Evolutionary conservation across 2,797 vertebrate genomes (phyloP).

Genomic region (Tiaroga cobitis): DNA sequence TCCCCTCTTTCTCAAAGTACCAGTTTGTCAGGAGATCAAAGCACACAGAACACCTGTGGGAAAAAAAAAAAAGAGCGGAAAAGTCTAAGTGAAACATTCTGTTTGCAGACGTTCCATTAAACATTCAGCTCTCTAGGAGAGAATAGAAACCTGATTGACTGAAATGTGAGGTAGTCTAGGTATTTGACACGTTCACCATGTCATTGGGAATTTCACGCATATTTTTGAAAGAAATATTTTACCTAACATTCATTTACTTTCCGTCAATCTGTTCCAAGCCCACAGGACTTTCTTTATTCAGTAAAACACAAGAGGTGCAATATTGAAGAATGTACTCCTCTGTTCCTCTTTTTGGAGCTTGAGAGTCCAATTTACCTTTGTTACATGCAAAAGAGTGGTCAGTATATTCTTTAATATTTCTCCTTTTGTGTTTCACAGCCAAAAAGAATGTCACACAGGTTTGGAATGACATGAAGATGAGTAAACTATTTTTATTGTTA

Average conservation of each 20-base stretch:
- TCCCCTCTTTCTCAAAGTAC: conserved; percentile 93
- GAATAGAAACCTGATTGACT: conserved; percentile 5
- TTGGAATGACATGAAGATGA: background rate
- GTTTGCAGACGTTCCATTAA: conserved; percentile 6
- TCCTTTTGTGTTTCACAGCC: background rate
- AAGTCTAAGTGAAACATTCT: conserved; percentile 36
- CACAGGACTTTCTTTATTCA: background rate
- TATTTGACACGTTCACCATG: background rate
- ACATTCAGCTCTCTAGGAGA: conserved; percentile 8
- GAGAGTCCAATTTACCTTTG: background rate
- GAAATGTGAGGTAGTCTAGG: conserved; percentile 1
- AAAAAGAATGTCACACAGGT: background rate
- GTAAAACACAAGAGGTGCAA: background rate
- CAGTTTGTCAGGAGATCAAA: conserved; percentile 92
- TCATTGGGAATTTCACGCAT: background rate
- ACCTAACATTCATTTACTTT: background rate
- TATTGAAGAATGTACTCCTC: background rate
- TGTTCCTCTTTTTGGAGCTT: background rate
- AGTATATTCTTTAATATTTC: background rate
- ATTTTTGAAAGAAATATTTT: background rate
- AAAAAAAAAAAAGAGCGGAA: background rate
- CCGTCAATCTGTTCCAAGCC: background rate
- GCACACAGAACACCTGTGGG: conserved; percentile 90
- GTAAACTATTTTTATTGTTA: background rate
- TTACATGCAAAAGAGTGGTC: background rate